Evolutionary conservation across 2,797 vertebrate genomes (phyloP).

Genomic region (Vespertilio murinus): DNA sequence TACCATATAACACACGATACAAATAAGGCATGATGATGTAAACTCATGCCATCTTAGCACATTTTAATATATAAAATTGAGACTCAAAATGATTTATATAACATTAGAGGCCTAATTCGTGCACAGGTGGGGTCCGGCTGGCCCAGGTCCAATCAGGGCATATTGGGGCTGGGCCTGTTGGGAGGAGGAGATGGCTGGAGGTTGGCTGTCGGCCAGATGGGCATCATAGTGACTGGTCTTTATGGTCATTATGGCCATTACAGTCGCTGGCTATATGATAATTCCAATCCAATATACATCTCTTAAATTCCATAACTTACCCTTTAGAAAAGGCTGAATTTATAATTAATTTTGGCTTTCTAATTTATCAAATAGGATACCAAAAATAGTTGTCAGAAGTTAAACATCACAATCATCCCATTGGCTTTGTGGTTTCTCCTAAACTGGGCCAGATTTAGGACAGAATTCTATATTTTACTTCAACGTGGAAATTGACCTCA

Average conservation of each 20-base stretch:
- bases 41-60: not conserved
- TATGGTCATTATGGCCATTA: too few relatives aligned
- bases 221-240: too few relatives aligned
- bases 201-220: too few relatives aligned
- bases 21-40: not conserved
- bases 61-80: not conserved
- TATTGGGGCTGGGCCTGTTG: too few relatives aligned
- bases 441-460: not conserved
- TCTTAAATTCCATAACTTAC: not conserved
- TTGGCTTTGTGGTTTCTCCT: not conserved
- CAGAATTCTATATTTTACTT: not conserved
- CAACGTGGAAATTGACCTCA: not conserved
- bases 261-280: not conserved
- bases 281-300: not conserved
- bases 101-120: not conserved
- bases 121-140: too few relatives aligned
- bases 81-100: not conserved
- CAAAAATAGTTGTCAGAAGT: not conserved
- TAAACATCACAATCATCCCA: not conserved
- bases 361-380: not conserved
- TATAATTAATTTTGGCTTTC: slow-evolving; percentile 9
- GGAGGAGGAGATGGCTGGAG: too few relatives aligned
- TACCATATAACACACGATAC: not conserved
- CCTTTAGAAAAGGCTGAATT: not conserved
- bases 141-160: too few relatives aligned